phyloP scores from a whole-genome alignment of 2,113 vertebrate species.

The Condylura cristata region DNA sequence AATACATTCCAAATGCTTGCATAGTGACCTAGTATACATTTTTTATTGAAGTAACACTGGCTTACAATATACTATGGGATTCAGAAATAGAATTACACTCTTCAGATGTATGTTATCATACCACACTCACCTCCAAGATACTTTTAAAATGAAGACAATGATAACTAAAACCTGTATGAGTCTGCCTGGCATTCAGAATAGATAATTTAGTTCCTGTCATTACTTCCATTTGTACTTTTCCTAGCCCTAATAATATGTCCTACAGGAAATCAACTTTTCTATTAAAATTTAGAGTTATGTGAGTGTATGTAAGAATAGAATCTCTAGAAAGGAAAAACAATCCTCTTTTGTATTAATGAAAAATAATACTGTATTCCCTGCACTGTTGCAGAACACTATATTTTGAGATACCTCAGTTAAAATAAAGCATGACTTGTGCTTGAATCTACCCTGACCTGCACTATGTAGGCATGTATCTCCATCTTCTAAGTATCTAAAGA shows the following conservation, averaged over 20 bases:
- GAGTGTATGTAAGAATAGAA: background rate
- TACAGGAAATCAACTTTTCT: background rate
- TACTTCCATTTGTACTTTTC: background rate
- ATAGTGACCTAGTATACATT: too few relatives aligned
- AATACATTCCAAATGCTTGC: too few relatives aligned
- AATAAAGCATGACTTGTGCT: background rate
- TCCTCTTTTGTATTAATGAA: background rate
- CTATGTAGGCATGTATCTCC: fast-evolving
- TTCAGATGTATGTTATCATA: too few relatives aligned
- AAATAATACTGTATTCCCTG: background rate
- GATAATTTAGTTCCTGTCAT: background rate
- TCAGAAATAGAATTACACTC: too few relatives aligned
- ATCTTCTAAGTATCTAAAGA: background rate
- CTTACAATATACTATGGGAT: too few relatives aligned
- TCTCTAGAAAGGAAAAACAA: background rate
- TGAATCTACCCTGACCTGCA: background rate
- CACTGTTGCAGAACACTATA: background rate
- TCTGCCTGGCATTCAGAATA: background rate
- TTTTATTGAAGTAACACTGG: too few relatives aligned
- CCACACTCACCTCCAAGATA: too few relatives aligned
- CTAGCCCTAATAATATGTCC: background rate
- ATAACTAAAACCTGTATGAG: background rate
- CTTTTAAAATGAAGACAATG: background rate
- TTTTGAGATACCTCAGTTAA: background rate
- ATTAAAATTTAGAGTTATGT: slow-evolving; percentile 9